Base-by-base conservation (phyloP, 2,888 invertebrate genomes). In the Ochropleura leucogaster region DNA sequence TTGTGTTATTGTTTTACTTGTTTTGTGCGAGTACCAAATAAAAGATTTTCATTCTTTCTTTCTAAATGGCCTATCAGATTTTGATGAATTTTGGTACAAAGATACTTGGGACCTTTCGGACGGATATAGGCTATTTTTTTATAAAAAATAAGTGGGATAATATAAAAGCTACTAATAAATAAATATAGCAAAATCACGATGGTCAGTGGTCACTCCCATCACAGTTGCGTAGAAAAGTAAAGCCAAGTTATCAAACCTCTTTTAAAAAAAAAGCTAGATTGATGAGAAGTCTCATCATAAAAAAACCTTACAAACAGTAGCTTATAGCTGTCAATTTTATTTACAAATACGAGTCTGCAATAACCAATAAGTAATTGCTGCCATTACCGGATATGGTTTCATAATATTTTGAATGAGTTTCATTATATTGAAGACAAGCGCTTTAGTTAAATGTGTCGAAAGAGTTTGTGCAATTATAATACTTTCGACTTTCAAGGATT, bases 401-500 rank as follows among this genome's bases (percentile, higher is more conserved):
- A 46, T 59, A 67, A 70, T 18, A 68, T 64, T 64, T 77, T 44
- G 42, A 75, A 53, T 81, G 47, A 64, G 68, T 75, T 68, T 60
- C 47, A 55, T 73, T 80, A 72, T 46, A 44, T 57, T 12, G 47
- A 55, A 68, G 20, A 81, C 64, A 68, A 81, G 68, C 30, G 57
- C 44, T 75, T 68, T 64, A 59, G 47, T 68, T 68, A 68, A 53
- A 18, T 40, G 30, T 81, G 46, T 74, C 53, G 63, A 63, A 51
- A 75, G 47, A 9, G 14, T 80, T 42, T 73, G 49, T n/a, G 53
- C 53, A 66, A 80, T 65, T 53, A 64, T n/a, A 30, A 42, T 57
- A 46, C 49, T 51, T 68, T 74, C 60, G 47, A 74, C 30, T 68
- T 53, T 79, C 82, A 82, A 82, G 66, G 69, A 47, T 20, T 47